A percentile compares a stretch with the other conserved stretches of the same genome.
phyloP scores from a whole-genome alignment of 2,888 invertebrate genomes.

The Patella pellucida region DNA sequence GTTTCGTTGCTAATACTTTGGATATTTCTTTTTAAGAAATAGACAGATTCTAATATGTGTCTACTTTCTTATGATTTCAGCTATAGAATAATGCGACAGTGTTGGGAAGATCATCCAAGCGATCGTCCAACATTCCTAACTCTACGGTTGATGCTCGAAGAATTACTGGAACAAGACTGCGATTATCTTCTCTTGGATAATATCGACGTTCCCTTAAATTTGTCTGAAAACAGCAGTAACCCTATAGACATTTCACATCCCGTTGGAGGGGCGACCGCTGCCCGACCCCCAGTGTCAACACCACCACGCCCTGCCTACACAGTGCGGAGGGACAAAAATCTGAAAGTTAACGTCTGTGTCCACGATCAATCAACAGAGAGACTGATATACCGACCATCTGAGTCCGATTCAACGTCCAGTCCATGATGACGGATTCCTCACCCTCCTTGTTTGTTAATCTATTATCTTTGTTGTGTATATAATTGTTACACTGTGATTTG shows the following conservation, averaged over 20 bases:
- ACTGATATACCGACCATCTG: conserved; percentile 46
- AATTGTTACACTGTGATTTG: too few relatives aligned
- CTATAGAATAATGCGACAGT: conserved; percentile 66
- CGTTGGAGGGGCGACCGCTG: conserved; percentile 38
- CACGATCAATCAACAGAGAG: conserved; percentile 57
- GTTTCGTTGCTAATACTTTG: too few relatives aligned
- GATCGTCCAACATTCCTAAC: conserved; percentile 65
- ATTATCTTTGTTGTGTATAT: too few relatives aligned
- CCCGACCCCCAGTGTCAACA: conserved; percentile 40
- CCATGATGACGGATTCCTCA: background rate
- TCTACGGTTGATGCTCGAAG: conserved; percentile 61
- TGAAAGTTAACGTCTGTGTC: conserved; percentile 50
- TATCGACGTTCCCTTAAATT: conserved; percentile 62
- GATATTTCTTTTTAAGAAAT: too few relatives aligned
- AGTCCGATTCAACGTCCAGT: conserved; percentile 37
- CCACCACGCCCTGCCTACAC: conserved; percentile 37
- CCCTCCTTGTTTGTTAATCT: background rate
- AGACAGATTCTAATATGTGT: too few relatives aligned
- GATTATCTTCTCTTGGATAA: conserved; percentile 68
- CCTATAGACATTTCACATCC: conserved; percentile 19
- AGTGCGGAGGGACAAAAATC: conserved; percentile 36
- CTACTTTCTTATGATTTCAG: conserved; percentile 40
- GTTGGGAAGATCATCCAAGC: conserved; percentile 63
- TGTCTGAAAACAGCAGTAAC: conserved; percentile 56
- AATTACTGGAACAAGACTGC: conserved; percentile 57